Evolutionary conservation across 1,140 invertebrate genomes (phyloP).

Genomic region (Drosophila lacteicornis): DNA sequence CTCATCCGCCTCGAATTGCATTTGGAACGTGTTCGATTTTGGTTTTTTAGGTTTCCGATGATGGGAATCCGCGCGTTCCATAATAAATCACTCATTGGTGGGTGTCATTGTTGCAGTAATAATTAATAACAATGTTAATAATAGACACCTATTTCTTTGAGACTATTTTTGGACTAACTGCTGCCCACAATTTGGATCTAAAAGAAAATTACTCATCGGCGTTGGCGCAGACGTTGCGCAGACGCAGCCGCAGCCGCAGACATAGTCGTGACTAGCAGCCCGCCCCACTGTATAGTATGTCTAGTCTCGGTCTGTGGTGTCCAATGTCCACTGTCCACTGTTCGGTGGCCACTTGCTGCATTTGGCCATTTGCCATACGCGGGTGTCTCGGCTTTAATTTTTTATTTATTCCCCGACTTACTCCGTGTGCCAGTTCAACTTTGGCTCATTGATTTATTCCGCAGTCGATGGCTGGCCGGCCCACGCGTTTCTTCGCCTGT

Average conservation of each 20-base stretch:
- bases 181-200: slow-evolving; percentile 24
- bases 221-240: slow-evolving; percentile 36
- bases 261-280: slow-evolving; percentile 46
- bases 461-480: slow-evolving; percentile 38
- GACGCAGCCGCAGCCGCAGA: slow-evolving; percentile 37
- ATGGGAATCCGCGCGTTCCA: slow-evolving; percentile 15
- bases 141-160: slow-evolving; percentile 10
- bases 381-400: slow-evolving; percentile 61
- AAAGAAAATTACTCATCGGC: slow-evolving; percentile 53
- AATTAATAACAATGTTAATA: slow-evolving; percentile 33
- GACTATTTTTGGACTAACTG: slow-evolving; percentile 36
- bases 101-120: slow-evolving; percentile 56
- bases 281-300: slow-evolving; percentile 16
- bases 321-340: slow-evolving; percentile 16
- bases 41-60: slow-evolving; percentile 2
- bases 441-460: slow-evolving; percentile 72
- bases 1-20: slow-evolving; percentile 42
- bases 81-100: slow-evolving; percentile 49
- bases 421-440: slow-evolving; percentile 56
- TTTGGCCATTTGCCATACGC: slow-evolving; percentile 65
- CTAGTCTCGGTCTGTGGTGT: slow-evolving; percentile 3
- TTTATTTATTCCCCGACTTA: slow-evolving; percentile 18
- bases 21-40: slow-evolving; percentile 36
- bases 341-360: slow-evolving; percentile 44
- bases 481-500: slow-evolving; percentile 49